Evolutionary conservation across 2,113 vertebrate genomes (phyloP).

Genomic region (Drymodes brunneopygia): DNA sequence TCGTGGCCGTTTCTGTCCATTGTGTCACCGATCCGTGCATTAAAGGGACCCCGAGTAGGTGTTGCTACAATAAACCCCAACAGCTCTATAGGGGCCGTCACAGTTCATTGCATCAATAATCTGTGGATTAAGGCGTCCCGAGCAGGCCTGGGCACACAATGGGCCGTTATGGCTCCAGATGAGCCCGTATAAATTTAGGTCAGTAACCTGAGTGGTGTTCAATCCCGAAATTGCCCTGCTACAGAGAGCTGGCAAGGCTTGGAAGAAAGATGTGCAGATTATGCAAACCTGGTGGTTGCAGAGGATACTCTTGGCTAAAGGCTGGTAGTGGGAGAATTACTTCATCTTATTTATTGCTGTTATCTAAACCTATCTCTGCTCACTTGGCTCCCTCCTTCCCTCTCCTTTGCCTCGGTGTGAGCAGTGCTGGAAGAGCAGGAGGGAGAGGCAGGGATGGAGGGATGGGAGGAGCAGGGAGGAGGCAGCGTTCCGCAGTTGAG

Average conservation of each 20-base stretch:
- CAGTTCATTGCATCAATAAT: slow-evolving; percentile 66
- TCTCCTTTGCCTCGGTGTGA: not conserved
- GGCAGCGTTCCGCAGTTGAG: rapidly evolving
- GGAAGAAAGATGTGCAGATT: not conserved
- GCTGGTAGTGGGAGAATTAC: not conserved
- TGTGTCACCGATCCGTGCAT: slow-evolving; percentile 43
- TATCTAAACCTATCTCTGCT: not conserved
- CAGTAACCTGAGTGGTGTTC: slow-evolving; percentile 53
- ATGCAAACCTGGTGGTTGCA: not conserved
- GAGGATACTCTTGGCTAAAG: not conserved
- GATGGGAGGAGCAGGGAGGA: not conserved
- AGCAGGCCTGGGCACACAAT: slow-evolving; percentile 52
- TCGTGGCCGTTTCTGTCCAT: slow-evolving; percentile 37
- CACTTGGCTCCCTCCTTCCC: not conserved
- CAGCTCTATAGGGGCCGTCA: slow-evolving; percentile 57
- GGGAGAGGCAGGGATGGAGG: not conserved
- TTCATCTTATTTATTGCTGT: not conserved
- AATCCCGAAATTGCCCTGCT: slow-evolving; percentile 34
- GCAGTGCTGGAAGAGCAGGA: not conserved
- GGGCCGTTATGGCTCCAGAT: slow-evolving; percentile 55
- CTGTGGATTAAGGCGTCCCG: slow-evolving; percentile 39
- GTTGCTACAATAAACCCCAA: slow-evolving; percentile 57
- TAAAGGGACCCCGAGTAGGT: slow-evolving; percentile 61
- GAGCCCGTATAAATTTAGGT: slow-evolving; percentile 61
- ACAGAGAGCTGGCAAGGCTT: not conserved